Conservation (phyloP, 2,113 vertebrate species). For the Synchiropus splendidus region DNA sequence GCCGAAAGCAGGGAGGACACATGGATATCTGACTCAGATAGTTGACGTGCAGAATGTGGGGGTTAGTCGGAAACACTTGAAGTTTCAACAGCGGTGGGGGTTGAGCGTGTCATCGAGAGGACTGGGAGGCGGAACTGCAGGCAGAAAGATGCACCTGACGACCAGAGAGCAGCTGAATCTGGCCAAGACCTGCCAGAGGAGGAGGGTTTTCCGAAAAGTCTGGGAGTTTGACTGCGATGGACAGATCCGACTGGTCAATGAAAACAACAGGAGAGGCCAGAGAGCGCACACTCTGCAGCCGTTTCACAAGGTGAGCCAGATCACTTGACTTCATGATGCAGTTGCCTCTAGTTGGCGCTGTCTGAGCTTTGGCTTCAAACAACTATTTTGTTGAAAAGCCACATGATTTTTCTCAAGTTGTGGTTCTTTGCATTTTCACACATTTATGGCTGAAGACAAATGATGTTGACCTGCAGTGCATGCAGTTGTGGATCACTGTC, state of each 20-base stretch:
- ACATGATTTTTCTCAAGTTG: no score
- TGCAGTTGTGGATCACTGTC: no score
- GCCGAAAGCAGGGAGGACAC: not conserved
- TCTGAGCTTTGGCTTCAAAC: no score
- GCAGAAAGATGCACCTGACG: constrained; percentile 40
- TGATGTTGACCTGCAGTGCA: no score
- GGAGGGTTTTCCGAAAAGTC: constrained; percentile 1
- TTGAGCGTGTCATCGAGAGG: constrained; percentile 16
- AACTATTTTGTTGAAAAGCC: not conserved
- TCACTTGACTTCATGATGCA: no score
- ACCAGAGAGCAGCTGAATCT: constrained; percentile 24
- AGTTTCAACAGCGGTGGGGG: constrained; percentile 24
- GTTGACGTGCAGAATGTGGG: constrained; percentile 27
- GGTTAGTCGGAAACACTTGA: constrained; percentile 29
- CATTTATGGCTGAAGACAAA: no score
- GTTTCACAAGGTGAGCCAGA: no score
- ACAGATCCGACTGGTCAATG: not conserved
- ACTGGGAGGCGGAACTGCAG: constrained; percentile 50
- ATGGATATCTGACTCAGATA: constrained; percentile 12
- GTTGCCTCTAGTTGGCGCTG: no score
- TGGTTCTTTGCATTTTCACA: no score
- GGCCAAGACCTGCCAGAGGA: constrained; percentile 7
- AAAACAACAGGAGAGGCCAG: not conserved
- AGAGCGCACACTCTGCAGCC: no score
- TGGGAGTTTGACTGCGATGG: constrained; percentile 16